These are phyloP conservation scores for Phalanger gymnotis DNA, from an alignment of 2,797 vertebrate genomes.

Conservation along the genomic window DNA sequence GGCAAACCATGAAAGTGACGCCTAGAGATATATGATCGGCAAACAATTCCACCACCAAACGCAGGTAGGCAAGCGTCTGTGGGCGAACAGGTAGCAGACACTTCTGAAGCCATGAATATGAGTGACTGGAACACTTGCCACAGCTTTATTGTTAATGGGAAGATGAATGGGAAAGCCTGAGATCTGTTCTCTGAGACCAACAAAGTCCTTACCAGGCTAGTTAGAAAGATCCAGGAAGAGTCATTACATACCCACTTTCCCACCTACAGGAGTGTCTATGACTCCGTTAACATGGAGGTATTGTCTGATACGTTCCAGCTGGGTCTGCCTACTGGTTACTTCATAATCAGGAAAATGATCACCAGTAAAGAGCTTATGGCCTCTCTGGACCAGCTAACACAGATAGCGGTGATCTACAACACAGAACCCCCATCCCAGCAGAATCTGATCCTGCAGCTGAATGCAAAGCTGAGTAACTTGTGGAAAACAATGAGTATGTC, in stretches of 20 bases:
- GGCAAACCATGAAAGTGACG: neutral
- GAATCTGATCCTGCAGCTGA: conserved; percentile 92
- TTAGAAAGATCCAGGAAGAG: conserved; percentile 94
- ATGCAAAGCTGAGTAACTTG: conserved; percentile 90
- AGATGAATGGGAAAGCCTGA: conserved; percentile 95
- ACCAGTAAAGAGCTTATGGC: conserved; percentile 94
- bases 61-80: conserved; percentile 91
- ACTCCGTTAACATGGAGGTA: conserved; percentile 92
- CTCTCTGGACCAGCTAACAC: conserved; percentile 91
- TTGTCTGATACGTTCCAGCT: conserved; percentile 73
- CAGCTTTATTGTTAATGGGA: conserved; percentile 92
- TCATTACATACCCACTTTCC: conserved; percentile 67
- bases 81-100: conserved; percentile 92
- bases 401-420: conserved; percentile 92
- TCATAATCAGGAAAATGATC: conserved; percentile 84
- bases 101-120: conserved; percentile 94
- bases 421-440: conserved; percentile 91
- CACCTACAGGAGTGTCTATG: conserved; percentile 81
- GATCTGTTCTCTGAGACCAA: conserved; percentile 91
- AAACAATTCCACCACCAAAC: conserved; percentile 95
- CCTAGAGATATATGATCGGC: conserved; percentile 91
- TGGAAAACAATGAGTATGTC: conserved; percentile 92
- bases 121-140: conserved; percentile 93
- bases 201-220: conserved; percentile 89
- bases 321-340: neutral